Percentiles rank a stretch among this genome's conserved stretches.
Conservation (phyloP, 2,888 invertebrate species). For the Agriotes lineatus region DNA sequence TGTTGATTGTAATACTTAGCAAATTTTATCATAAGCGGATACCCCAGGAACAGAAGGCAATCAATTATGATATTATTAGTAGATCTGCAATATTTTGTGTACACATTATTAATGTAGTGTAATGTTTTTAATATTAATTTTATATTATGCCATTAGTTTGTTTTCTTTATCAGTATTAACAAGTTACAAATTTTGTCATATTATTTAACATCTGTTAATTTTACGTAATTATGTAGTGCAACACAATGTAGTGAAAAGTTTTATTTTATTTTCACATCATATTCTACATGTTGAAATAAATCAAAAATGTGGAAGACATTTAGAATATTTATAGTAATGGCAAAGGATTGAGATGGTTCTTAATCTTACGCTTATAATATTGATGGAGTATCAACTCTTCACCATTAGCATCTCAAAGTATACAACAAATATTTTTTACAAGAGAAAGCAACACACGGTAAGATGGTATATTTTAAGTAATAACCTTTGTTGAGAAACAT, state of each 20-base stretch:
- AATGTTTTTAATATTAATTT: neutral
- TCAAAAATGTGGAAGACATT: neutral
- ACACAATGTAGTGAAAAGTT: neutral
- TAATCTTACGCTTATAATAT: too few species aligned
- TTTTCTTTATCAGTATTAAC: slow-evolving; percentile 21
- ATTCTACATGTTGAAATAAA: slow-evolving; percentile 10
- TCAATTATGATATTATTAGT: slow-evolving; percentile 18
- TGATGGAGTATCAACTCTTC: too few species aligned
- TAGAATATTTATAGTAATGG: neutral
- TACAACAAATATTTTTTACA: too few species aligned
- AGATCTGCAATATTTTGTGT: slow-evolving; percentile 17
- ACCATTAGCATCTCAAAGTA: too few species aligned
- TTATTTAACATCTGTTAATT: neutral
- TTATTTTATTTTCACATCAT: slow-evolving; percentile 6
- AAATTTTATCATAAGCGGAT: neutral
- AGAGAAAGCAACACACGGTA: too few species aligned
- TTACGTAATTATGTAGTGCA: slow-evolving; percentile 10
- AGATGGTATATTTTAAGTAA: too few species aligned
- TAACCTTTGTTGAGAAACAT: too few species aligned
- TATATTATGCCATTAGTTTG: slow-evolving; percentile 13
- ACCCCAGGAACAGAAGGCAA: neutral
- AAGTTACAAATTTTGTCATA: neutral
- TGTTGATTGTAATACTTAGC: neutral
- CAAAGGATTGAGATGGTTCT: too few species aligned
- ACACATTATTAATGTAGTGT: neutral